Percentiles rank a stretch among this genome's conserved stretches.
phyloP scores from a whole-genome alignment of 2,888 invertebrate genomes.

The Cerastis rubricosa region DNA sequence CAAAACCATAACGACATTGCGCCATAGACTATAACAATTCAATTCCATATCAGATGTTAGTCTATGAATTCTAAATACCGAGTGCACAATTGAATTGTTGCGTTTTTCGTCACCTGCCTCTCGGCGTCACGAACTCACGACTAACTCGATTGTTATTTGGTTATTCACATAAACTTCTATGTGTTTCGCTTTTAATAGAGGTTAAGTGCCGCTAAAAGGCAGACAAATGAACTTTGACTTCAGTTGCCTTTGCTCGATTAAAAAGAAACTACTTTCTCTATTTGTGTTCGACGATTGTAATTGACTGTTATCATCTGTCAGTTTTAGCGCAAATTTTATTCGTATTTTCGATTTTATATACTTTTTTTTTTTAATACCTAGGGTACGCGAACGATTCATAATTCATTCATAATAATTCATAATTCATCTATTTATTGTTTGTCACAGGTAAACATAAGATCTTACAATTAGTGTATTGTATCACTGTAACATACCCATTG shows the following conservation, averaged over 20 bases:
- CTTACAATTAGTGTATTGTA: too few species aligned
- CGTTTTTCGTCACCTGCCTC: conserved; percentile 79
- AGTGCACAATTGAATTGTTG: conserved; percentile 76
- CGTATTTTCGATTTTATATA: not conserved
- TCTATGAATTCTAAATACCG: conserved; percentile 68
- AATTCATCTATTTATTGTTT: too few species aligned
- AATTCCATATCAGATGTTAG: conserved; percentile 67
- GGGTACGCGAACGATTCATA: too few species aligned
- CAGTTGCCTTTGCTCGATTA: conserved; percentile 48
- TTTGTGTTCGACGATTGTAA: conserved; percentile 25
- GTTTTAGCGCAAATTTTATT: conserved; percentile 17
- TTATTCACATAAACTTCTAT: conserved; percentile 69
- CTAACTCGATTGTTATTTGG: conserved; percentile 71
- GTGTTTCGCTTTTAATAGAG: conserved; percentile 71
- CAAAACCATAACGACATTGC: conserved; percentile 52
- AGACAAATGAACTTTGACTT: conserved; percentile 66
- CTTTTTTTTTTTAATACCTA: not conserved
- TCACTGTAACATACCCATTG: too few species aligned
- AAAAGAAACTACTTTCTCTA: conserved; percentile 53
- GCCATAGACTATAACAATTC: conserved; percentile 65
- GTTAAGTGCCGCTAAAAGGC: conserved; percentile 70
- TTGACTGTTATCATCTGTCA: not conserved
- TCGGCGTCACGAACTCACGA: conserved; percentile 76
- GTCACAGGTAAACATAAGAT: too few species aligned
- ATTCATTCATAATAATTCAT: too few species aligned